phyloP scores from a whole-genome alignment of 2,888 invertebrate species.

The Caenorhabditis plicata region DNA sequence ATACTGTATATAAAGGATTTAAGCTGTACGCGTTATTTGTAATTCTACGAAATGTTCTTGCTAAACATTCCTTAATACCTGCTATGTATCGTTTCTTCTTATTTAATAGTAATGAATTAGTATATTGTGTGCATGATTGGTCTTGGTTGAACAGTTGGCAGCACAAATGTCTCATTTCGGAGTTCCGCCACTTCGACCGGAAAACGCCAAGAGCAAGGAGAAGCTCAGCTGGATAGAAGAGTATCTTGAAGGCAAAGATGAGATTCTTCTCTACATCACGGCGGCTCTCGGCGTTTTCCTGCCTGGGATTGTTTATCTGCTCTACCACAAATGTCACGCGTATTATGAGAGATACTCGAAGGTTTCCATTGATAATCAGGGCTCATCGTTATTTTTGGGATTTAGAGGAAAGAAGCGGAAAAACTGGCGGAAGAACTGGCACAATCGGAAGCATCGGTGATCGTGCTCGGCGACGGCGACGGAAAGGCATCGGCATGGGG shows the following conservation, averaged over 20 bases:
- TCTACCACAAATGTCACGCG: conserved; percentile 51
- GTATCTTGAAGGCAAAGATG: conserved; percentile 46
- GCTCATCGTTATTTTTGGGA: conserved; percentile 3
- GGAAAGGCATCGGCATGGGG: conserved; percentile 29
- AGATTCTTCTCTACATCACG: conserved; percentile 57
- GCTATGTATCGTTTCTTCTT: no score
- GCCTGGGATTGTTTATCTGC: conserved; percentile 56
- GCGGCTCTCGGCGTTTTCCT: conserved; percentile 57
- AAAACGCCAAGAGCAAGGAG: conserved; percentile 12
- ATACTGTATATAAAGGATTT: no score
- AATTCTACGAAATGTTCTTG: no score
- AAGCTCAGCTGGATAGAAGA: conserved; percentile 34
- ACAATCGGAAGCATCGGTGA: conserved; percentile 35
- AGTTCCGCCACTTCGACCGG: conserved; percentile 30
- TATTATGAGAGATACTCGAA: conserved; percentile 49
- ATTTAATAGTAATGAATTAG: no score
- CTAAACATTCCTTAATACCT: no score
- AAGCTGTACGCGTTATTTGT: no score
- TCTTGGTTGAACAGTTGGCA: neutral
- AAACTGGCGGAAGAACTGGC: conserved; percentile 42
- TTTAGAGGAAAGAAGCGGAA: conserved; percentile 47
- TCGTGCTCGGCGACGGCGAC: conserved; percentile 25
- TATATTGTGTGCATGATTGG: neutral
- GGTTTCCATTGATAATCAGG: conserved; percentile 11
- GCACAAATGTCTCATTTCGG: conserved; percentile 20